Base-by-base conservation (phyloP, 2,888 invertebrate species). In the Hemaris fuciformis region DNA sequence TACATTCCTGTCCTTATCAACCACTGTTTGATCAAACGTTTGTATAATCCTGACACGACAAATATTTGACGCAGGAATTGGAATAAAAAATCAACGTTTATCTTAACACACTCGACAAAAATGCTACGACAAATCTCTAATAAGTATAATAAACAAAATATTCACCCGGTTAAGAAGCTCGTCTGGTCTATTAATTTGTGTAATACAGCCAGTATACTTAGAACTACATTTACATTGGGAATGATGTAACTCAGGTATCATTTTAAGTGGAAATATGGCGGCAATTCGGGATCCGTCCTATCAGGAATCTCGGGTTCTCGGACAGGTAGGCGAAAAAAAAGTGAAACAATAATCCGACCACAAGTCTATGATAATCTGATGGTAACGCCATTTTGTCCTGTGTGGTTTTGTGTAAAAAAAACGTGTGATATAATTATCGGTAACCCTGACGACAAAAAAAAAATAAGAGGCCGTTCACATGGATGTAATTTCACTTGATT, bases 341-440 rank as follows among this genome's bases (percentile, higher is more conserved):
- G 88, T 87, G 77, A 89, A 90, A 91, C 86, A 89, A 91, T 91
- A 91, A 91, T 91, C 90, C 87, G 73, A 86, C 90, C 89, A 84
- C 91, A 91, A 85, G 83, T 68, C 85, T 85, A 82, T 86, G 88
- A 87, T 92, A 92, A 92, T 91, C 91, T 91, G 91, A 91, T 90
- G 84, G 91, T 89, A 89, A 91, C 91, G 91, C 91, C 85, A 90
- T 91, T 91, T 91, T 92, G 91, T 91, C 85, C 87, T 91, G 92
- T 92, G 92, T 92, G 92, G 91, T 89, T 92, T 89, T 74, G 67
- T 74, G 71, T 78, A 88, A 91, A 91, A n/a, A n/a, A 92, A 92
- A 90, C 77, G 87, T 89, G 91, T 92, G 92, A 91, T 91, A 90
- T 88, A 91, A 91, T 91, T 91, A 92, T 91, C 89, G 84, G 84